Conservation (phyloP, 2,888 invertebrate genomes). For the Drosophila paramelanica region DNA sequence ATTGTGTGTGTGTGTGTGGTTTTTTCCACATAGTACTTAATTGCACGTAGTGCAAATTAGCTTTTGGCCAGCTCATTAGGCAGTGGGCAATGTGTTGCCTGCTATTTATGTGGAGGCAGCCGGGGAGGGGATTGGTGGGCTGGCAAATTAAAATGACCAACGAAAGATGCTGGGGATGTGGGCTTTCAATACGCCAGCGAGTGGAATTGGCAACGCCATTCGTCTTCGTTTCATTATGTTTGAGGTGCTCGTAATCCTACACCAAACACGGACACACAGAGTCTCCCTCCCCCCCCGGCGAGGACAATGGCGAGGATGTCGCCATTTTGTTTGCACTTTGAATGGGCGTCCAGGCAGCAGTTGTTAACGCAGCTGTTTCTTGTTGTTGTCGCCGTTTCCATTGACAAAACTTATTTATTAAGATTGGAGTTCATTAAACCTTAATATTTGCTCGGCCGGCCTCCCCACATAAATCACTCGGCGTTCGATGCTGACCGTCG, state of each 20-base stretch:
- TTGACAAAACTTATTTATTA: slow-evolving; percentile 80
- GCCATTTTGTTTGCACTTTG: slow-evolving; percentile 49
- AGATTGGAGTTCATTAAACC: slow-evolving; percentile 79
- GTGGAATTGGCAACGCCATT: slow-evolving; percentile 42
- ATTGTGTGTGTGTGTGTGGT: not conserved
- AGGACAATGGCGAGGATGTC: slow-evolving; percentile 11
- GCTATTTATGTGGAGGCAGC: not conserved
- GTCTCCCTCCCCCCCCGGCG: not conserved
- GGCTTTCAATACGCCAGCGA: slow-evolving; percentile 17
- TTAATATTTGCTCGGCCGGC: slow-evolving; percentile 52
- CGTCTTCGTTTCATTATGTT: slow-evolving; percentile 70
- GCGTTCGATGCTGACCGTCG: slow-evolving; percentile 32
- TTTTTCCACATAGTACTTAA: slow-evolving; percentile 3
- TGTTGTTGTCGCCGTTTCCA: slow-evolving; percentile 43
- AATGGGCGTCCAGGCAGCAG: slow-evolving; percentile 28
- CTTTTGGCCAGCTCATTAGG: slow-evolving; percentile 51
- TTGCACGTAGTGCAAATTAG: slow-evolving; percentile 14
- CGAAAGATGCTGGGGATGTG: slow-evolving; percentile 22
- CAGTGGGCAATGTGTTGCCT: slow-evolving; percentile 51
- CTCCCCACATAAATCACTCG: slow-evolving; percentile 66
- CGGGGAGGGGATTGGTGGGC: not conserved
- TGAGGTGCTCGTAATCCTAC: slow-evolving; percentile 44
- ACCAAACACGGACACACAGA: slow-evolving; percentile 7
- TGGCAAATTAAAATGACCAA: slow-evolving; percentile 55
- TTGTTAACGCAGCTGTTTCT: slow-evolving; percentile 35